These are phyloP conservation scores for Teleogryllus occipitalis DNA, from an alignment of 1,140 invertebrate species.

Conservation along the genomic window DNA sequence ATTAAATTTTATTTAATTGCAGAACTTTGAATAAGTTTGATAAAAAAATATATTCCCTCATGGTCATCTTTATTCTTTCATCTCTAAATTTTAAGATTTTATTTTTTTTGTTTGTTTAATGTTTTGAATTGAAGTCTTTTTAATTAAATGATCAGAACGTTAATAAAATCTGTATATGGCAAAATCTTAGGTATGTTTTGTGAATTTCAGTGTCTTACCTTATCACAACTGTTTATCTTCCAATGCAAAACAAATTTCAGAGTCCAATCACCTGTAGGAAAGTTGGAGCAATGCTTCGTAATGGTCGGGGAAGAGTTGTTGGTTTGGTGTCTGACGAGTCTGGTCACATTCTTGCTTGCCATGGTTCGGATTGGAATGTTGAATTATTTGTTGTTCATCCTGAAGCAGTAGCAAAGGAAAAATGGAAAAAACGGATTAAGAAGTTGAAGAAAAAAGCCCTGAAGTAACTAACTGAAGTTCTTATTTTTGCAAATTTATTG, in stretches of 20 bases:
- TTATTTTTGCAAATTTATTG: not conserved
- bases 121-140: not conserved
- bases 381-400: constrained; percentile 78
- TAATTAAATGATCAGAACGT: constrained; percentile 17
- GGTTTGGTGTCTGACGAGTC: constrained; percentile 55
- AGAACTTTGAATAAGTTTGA: no score
- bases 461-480: constrained; percentile 37
- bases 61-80: no score
- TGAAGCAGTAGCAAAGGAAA: constrained; percentile 60
- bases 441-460: constrained; percentile 56
- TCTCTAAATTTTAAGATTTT: not conserved
- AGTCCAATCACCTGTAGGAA: constrained; percentile 63
- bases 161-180: not conserved
- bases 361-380: constrained; percentile 69
- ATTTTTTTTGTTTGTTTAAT: not conserved
- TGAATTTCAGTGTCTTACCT: not conserved
- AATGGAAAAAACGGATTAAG: constrained; percentile 63
- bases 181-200: not conserved
- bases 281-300: constrained; percentile 66
- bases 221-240: not conserved
- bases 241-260: constrained; percentile 30
- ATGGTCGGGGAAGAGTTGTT: constrained; percentile 62
- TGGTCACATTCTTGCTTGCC: constrained; percentile 64
- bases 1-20: no score
- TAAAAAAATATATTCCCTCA: no score